Base-by-base conservation (phyloP, 1,140 invertebrate genomes). In the Globodera ellingtonae region DNA sequence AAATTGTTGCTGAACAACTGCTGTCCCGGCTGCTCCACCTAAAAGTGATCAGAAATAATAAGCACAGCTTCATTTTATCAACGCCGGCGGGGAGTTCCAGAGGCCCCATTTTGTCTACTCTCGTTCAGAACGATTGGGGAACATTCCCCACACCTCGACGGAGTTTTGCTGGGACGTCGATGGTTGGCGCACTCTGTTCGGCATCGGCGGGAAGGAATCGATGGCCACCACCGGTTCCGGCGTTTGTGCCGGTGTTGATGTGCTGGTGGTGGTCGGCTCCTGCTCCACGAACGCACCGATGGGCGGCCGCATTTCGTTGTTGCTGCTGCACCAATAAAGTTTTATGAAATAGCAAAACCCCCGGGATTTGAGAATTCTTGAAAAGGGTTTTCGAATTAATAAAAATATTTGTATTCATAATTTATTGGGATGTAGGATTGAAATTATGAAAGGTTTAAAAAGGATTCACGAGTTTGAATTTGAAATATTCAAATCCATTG, bases 171-270 rank as follows among this genome's bases (percentile, higher is more conserved):
- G 10, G 56, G 15, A 18, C 5, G 13, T 15, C 13, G 18, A 62
- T 62, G 73, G 65, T 35, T 75, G 56, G 0, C 50, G 56, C 56
- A 56, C 65, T 75, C 65, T 75, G 46, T 24, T 56, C 46, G 73
- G 75, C 50, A 46, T 18, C n/a, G 44, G 52, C 59, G 79, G 79
- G 73, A 80, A 80, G 4, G 79, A 67, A 44, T 80, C 79, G 66
- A 80, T 80, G 50, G 73, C 79, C 56, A 80, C 79, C n/a, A 80
- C 47, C 35, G 76, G 76, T 24, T 78, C 76, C 15, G 76, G 10
- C 3, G 76, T 78, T 47, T 56, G 50, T 50, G 72, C 46, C n/a
- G 72, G 21, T 18, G 69, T 18, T n/a, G 50, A 21, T 21, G 75
- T 72, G 8, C 47, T 76, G 50, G 59, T 76, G 46, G 21, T 66